These are phyloP conservation scores for Setophaga petechia DNA, from an alignment of 2,113 vertebrate genomes.

Conservation along the genomic window DNA sequence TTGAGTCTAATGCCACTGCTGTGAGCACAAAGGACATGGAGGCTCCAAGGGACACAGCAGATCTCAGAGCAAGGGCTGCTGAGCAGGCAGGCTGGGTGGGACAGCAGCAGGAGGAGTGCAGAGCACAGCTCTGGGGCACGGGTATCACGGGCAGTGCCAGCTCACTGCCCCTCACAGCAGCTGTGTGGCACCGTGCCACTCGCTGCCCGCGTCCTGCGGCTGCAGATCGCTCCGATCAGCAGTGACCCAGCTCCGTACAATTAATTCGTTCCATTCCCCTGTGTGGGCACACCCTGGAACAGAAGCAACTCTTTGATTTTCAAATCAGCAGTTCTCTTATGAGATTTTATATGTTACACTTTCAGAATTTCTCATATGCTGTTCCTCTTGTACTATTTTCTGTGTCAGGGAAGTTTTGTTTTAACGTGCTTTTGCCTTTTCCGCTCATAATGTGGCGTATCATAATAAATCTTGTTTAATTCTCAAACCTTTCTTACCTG, in stretches of 20 bases:
- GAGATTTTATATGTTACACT: accelerated
- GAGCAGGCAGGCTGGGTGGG: not conserved
- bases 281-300: not conserved
- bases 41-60: not conserved
- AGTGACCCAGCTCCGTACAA: not conserved
- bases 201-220: not conserved
- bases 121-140: not conserved
- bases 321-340: not conserved
- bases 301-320: not conserved
- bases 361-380: not conserved
- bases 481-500: not conserved
- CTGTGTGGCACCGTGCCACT: not conserved
- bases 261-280: slow-evolving; percentile 13
- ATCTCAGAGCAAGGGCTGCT: not conserved
- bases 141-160: not conserved
- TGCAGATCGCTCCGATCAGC: not conserved
- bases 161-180: not conserved
- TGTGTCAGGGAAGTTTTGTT: not conserved
- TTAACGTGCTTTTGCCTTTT: not conserved
- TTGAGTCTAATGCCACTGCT: not conserved
- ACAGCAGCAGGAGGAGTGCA: not conserved
- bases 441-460: not conserved
- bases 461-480: not conserved
- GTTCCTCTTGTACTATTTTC: not conserved
- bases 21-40: not conserved